Evolutionary conservation across 2,113 vertebrate genomes (phyloP).

Genomic region (Dicerorhinus sumatrensis): DNA sequence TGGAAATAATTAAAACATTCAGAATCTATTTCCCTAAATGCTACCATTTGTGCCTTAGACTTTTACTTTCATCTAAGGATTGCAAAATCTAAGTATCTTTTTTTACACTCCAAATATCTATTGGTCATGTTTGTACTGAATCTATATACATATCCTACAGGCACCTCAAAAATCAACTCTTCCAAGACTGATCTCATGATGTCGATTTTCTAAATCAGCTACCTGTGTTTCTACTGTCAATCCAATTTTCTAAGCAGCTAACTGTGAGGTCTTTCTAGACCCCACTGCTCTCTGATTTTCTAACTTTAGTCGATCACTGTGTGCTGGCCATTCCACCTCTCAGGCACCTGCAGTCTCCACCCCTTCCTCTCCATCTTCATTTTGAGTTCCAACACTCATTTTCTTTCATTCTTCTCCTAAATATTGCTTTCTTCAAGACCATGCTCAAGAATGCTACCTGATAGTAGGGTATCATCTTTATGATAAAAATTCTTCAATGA

Average conservation of each 20-base stretch:
- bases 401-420: neutral
- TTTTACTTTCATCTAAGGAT: neutral
- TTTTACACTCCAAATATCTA: neutral
- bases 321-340: neutral
- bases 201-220: neutral
- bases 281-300: neutral
- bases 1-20: neutral
- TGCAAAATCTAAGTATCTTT: neutral
- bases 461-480: neutral
- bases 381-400: neutral
- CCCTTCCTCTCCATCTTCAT: neutral
- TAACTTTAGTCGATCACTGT: neutral
- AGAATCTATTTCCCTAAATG: neutral
- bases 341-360: neutral
- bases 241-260: neutral
- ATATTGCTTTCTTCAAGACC: neutral
- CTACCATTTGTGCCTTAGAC: neutral
- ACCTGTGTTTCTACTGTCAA: neutral
- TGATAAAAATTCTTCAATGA: neutral
- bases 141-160: neutral
- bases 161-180: neutral
- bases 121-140: neutral
- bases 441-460: neutral
- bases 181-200: neutral
- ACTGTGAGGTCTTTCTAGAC: neutral